Base-by-base conservation (phyloP, 2,113 vertebrate genomes). In the Psittacara wagleri region DNA sequence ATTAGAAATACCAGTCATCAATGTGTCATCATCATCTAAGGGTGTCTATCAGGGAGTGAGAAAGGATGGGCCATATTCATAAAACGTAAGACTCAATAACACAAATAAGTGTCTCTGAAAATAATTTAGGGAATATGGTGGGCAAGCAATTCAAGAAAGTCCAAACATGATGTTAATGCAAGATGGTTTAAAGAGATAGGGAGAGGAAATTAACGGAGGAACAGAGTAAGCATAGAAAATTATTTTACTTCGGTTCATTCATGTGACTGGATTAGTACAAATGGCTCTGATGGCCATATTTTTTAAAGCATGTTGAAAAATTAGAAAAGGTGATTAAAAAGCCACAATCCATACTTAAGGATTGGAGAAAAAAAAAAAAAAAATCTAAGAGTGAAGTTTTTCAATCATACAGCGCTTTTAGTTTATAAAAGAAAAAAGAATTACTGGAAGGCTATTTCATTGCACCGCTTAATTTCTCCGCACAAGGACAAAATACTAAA, bases 251-350 rank as follows among this genome's bases (percentile, higher is more conserved):
- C 20, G 39, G 14, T 57, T 78, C 20, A 55, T 51, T 91, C n/a
- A 16, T 15, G 54, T 59, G 49, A 74, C 25, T 31, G 51, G 28
- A 59, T 79, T 33, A 43, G n/a, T 33, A 64, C 22, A 83, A 52
- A 63, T 2, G 2, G 35, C 57, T 75, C 22, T 43, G 46, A 70
- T 14, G 5, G 20, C 4, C 0, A 0, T 9, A 51, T n/a, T 75
- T 84, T 74, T 61, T 55, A 48, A 90, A 62, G 27, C 4, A 2
- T 0, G 0, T 31, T 89, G 54, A 89, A 44, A 87, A 85, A 82
- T 7, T 35, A 51, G 48, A 49, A 64, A 84, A 76, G 12, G 46
- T 63, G 54, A 66, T 80, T 49, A 72, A 80, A 51, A 86, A 82
- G 5, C 6, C 31, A 52, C 13, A 82, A 62, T 37, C 25, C 6